phyloP scores from a whole-genome alignment of 92 coral and sea anemone genomes.

The Paragorgia papillata region DNA sequence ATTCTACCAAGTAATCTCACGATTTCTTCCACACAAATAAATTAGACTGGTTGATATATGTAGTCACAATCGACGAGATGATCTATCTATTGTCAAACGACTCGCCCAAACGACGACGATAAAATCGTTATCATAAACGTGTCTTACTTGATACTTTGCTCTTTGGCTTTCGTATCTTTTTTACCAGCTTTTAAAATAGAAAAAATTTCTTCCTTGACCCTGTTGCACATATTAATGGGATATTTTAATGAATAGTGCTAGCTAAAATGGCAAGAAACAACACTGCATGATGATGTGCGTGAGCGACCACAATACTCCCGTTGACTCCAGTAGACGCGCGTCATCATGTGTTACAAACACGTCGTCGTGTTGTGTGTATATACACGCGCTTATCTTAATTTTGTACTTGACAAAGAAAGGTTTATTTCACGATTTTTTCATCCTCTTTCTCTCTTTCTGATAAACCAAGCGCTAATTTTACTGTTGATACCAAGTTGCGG shows the following conservation, averaged over 20 bases:
- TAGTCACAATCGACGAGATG: too few relatives aligned
- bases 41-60: neutral
- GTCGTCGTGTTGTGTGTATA: neutral
- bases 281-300: too few relatives aligned
- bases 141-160: neutral
- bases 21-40: too few relatives aligned
- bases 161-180: neutral
- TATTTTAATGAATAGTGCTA: too few relatives aligned
- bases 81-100: too few relatives aligned
- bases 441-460: neutral
- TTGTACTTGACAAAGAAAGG: conserved; percentile 16
- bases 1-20: too few relatives aligned
- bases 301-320: neutral
- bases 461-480: conserved; percentile 1
- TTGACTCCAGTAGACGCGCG: too few relatives aligned
- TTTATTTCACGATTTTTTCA: neutral
- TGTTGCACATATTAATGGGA: too few relatives aligned
- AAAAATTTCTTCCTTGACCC: too few relatives aligned
- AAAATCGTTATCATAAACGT: too few relatives aligned
- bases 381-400: neutral
- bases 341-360: neutral
- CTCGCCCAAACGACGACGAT: neutral
- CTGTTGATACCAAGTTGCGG: neutral
- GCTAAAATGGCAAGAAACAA: too few relatives aligned
- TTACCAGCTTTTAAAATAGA: too few relatives aligned